Evolutionary conservation across 2,797 vertebrate genomes (phyloP), one percentile per base, ranked within the genome.

Genomic region (Hybognathus amarus): DNA sequence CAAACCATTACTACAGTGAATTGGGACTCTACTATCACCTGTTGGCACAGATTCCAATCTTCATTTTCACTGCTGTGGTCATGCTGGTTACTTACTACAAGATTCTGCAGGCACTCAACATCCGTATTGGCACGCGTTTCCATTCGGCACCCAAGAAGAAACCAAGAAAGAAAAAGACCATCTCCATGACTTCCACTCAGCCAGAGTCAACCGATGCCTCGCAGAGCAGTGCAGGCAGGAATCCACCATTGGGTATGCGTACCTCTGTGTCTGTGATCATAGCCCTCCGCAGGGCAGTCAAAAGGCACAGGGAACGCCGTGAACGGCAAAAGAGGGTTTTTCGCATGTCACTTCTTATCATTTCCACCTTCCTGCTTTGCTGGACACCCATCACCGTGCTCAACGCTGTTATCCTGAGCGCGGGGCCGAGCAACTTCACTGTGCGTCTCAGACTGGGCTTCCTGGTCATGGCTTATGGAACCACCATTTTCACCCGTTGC

Each of bases 31-130:
- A 99, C 89, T 99, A 99, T 84, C 97, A 99, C 87, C 93, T 99
- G 86, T 92, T 98, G 0, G 97, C 97, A 75, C 97, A 99, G 94
- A 99, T 99, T 79, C 98, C 98, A 30, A 98, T 98, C 89, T 99
- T 98, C 91, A 97, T 97, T 92, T 97, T 98, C 87, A 99, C 98
- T 20, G 97, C 96, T 2, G 85, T 98, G 61, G 97, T 98, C 87
- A 99, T 99, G 98, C 91, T 99, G 81, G 97, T 98, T 87, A 99
- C 98, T 38, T 99, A 99, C 88, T 97, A 96, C 88, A 99, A 99
- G 94, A 99, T 99, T 89, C 94, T 99, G 80, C 97, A 98, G 94
- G 97, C 97, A 10, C 96, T 99, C 85, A 99, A 99, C 86, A 99
- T 99, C 88, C 96, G 97, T 80, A 99, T 99, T 85, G 97, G 98